phyloP scores from a whole-genome alignment of 2,113 vertebrate genomes.

The Eudyptes chrysolophus region DNA sequence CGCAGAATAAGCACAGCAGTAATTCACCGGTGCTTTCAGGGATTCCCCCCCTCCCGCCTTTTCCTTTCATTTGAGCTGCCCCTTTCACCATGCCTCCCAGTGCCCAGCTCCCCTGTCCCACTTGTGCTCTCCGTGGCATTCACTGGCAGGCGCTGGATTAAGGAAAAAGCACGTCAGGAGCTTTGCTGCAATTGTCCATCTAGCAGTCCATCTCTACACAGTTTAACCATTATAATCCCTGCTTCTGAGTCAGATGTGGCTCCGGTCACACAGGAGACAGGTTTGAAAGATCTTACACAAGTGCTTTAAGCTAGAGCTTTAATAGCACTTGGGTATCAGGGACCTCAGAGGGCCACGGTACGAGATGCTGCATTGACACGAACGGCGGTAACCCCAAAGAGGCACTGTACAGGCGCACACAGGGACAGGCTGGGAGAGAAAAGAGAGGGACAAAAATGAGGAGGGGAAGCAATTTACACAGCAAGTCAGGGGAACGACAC shows the following conservation, averaged over 20 bases:
- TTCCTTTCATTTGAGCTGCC: not conserved
- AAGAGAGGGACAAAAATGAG: not conserved
- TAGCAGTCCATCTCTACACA: not conserved
- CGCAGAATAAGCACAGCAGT: not conserved
- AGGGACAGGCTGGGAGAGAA: not conserved
- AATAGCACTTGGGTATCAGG: fast-evolving
- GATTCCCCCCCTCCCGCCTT: not conserved
- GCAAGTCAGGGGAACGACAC: not conserved
- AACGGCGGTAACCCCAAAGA: not conserved
- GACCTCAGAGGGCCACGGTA: not conserved
- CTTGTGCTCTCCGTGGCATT: conserved; percentile 49
- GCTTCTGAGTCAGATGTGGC: not conserved
- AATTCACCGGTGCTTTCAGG: not conserved
- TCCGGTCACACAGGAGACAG: not conserved
- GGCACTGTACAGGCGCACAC: not conserved
- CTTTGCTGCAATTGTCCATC: not conserved
- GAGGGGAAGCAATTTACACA: not conserved
- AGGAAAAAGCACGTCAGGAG: not conserved
- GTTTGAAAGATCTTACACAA: not conserved
- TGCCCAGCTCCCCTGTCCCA: not conserved
- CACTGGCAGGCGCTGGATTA: conserved; percentile 18
- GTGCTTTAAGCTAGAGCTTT: not conserved
- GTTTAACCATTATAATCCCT: not conserved
- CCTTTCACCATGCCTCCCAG: not conserved
- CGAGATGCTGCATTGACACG: fast-evolving